These are phyloP conservation scores for Adelognathus sp. DNA, from an alignment of 2,888 invertebrate species.

Conservation along the genomic window DNA sequence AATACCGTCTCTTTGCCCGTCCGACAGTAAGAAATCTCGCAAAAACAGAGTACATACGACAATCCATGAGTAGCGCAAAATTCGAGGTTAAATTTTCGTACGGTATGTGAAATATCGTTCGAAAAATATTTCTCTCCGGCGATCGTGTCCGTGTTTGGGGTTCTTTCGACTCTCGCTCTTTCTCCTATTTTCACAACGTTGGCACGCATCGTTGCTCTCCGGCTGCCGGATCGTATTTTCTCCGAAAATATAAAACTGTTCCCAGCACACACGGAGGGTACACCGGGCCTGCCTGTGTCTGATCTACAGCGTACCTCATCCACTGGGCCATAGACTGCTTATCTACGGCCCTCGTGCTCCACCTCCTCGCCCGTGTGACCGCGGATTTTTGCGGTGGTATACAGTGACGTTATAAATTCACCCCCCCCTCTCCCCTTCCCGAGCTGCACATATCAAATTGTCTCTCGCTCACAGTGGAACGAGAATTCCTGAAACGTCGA, in stretches of 20 bases:
- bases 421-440: background rate
- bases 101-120: slow-evolving; percentile 42
- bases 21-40: background rate
- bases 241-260: slow-evolving; percentile 56
- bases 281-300: slow-evolving; percentile 37
- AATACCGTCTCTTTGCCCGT: background rate
- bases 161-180: background rate
- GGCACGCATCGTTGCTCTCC: slow-evolving; percentile 57
- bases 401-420: background rate
- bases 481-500: slow-evolving; percentile 34
- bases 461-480: background rate
- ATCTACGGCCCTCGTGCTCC: slow-evolving; percentile 25
- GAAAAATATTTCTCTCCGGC: slow-evolving; percentile 35
- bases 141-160: background rate
- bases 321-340: slow-evolving; percentile 41
- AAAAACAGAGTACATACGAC: background rate
- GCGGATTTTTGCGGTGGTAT: slow-evolving; percentile 12
- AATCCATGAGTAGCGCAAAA: slow-evolving; percentile 1
- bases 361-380: background rate
- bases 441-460: slow-evolving; percentile 1
- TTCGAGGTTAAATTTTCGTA: slow-evolving; percentile 33
- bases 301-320: slow-evolving; percentile 53
- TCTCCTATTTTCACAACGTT: slow-evolving; percentile 52
- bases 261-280: slow-evolving; percentile 31
- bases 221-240: slow-evolving; percentile 52